Evolutionary conservation across 2,113 vertebrate genomes (phyloP).

Genomic region (Triplophysa dalaica): DNA sequence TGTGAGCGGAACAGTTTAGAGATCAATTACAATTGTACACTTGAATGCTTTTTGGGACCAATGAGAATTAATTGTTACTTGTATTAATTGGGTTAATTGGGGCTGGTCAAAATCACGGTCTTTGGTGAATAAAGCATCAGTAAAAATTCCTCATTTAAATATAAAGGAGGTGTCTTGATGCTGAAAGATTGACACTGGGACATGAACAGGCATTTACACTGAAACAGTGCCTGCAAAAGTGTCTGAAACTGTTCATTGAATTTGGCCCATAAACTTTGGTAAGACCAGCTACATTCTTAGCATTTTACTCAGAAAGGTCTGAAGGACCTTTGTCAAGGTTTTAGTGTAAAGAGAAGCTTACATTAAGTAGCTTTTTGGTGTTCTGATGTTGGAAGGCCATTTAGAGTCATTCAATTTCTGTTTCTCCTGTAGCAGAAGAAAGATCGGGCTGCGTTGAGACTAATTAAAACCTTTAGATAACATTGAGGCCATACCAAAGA

Average conservation of each 20-base stretch:
- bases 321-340: slow-evolving; percentile 62
- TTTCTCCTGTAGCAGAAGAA: slow-evolving; percentile 50
- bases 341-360: slow-evolving; percentile 63
- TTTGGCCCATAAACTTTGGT: slow-evolving; percentile 12
- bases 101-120: no score
- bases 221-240: neutral
- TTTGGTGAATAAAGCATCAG: no score
- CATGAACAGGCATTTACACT: no score
- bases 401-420: slow-evolving; percentile 55
- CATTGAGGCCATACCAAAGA: slow-evolving; percentile 25
- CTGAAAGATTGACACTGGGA: no score
- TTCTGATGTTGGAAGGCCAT: slow-evolving; percentile 54
- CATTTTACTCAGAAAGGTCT: slow-evolving; percentile 53
- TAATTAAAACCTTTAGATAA: slow-evolving; percentile 72
- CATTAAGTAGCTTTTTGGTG: slow-evolving; percentile 68
- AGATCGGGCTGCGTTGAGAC: slow-evolving; percentile 63
- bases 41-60: no score
- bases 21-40: slow-evolving; percentile 5
- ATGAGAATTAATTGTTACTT: no score
- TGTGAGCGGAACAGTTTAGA: neutral
- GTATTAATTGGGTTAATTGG: no score
- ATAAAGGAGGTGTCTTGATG: no score
- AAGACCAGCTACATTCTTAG: slow-evolving; percentile 60
- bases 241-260: neutral
- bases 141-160: no score